Evolutionary conservation across 2,888 invertebrate species (phyloP).

Genomic region (Tanytarsus gracilentus): DNA sequence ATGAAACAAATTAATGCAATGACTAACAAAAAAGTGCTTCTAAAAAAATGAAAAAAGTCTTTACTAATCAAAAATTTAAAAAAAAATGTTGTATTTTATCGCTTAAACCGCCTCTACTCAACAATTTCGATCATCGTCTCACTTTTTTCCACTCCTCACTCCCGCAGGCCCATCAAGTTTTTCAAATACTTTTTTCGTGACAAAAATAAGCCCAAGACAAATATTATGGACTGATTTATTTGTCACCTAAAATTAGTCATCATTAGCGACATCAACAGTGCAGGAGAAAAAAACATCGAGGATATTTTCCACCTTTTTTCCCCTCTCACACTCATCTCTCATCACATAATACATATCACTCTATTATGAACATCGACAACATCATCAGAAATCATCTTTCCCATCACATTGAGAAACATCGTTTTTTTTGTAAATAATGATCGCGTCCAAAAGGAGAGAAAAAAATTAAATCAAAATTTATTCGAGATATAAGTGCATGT

Average conservation of each 20-base stretch:
- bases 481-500: not conserved
- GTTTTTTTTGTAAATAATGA: not conserved
- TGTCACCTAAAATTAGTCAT: too few species aligned
- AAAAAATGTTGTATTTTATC: too few species aligned
- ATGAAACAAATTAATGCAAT: too few species aligned
- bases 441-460: not conserved
- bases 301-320: not conserved
- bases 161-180: conserved; percentile 4
- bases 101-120: too few species aligned
- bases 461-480: not conserved
- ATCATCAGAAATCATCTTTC: too few species aligned
- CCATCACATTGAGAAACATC: too few species aligned
- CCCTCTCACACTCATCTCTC: not conserved
- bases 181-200: conserved; percentile 6
- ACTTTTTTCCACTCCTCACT: not conserved
- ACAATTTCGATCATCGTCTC: not conserved
- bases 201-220: conserved; percentile 2
- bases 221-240: not conserved
- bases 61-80: too few species aligned
- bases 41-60: too few species aligned
- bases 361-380: not conserved
- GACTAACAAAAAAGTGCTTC: too few species aligned
- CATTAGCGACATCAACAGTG: too few species aligned
- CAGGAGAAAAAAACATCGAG: not conserved
- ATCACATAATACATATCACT: conserved; percentile 1